Conservation (phyloP, 2,888 invertebrate species). For the Ellobium chinense region DNA sequence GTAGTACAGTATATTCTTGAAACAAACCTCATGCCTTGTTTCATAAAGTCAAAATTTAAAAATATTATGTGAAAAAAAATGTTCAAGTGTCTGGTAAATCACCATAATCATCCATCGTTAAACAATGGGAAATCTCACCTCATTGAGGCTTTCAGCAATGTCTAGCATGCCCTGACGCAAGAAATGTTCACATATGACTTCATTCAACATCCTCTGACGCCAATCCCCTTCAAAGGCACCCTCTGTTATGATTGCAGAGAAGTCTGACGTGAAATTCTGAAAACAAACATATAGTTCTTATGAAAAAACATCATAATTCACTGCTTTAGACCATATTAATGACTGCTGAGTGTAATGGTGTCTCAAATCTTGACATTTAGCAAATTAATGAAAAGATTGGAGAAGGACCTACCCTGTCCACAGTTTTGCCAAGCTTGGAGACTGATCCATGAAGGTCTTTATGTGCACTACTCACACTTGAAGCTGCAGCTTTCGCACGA, state of each 20-base stretch:
- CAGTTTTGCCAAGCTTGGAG: constrained; percentile 97
- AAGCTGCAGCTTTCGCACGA: constrained; percentile 79
- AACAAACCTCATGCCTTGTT: no score
- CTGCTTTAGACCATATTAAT: neutral
- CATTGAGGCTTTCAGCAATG: constrained; percentile 90
- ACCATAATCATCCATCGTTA: no score
- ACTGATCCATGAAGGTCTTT: constrained; percentile 87
- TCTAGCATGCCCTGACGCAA: constrained; percentile 96
- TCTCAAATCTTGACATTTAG: no score
- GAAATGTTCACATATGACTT: constrained; percentile 96
- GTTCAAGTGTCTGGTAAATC: no score
- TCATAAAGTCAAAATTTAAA: no score
- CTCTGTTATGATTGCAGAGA: constrained; percentile 91
- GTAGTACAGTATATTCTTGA: no score
- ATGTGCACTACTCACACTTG: constrained; percentile 88
- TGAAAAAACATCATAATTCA: neutral
- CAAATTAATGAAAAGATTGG: no score
- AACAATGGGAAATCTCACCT: no score
- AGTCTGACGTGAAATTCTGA: constrained; percentile 93
- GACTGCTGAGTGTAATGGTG: no score
- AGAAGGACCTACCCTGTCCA: constrained; percentile 94
- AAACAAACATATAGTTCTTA: constrained; percentile 53
- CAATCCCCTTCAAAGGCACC: constrained; percentile 88
- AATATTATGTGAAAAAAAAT: no score
- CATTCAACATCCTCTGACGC: constrained; percentile 87